Evolutionary conservation across 2,797 vertebrate genomes (phyloP).

Genomic region (Mormyrus proboscirostris): DNA sequence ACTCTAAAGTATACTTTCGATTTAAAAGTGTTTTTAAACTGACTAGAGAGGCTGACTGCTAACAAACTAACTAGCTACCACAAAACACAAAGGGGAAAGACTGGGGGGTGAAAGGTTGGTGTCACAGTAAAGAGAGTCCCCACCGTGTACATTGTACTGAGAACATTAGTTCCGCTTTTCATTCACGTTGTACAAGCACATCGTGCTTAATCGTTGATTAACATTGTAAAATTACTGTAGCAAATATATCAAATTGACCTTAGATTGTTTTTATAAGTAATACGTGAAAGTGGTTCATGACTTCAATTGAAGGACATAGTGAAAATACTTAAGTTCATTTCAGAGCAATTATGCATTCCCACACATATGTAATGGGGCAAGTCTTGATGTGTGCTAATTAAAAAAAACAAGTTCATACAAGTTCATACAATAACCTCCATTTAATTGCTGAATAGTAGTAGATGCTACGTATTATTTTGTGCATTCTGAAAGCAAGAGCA

Average conservation of each 20-base stretch:
- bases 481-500: neutral
- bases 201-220: neutral
- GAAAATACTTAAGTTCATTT: neutral
- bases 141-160: neutral
- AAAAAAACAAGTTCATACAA: neutral
- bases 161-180: constrained; percentile 5
- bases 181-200: neutral
- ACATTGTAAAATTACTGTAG: neutral
- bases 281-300: neutral
- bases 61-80: neutral
- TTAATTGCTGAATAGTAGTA: neutral
- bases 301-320: neutral
- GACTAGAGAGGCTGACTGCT: neutral
- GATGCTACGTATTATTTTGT: neutral
- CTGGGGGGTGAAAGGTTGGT: constrained; percentile 20
- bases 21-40: neutral
- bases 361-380: neutral
- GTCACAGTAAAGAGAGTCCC: constrained; percentile 20
- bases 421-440: neutral
- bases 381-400: neutral
- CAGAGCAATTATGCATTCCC: neutral
- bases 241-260: neutral
- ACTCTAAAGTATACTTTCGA: neutral
- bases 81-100: constrained; percentile 20
- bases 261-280: neutral